Evolutionary conservation across 2,888 invertebrate species (phyloP).

Genomic region (Hirtodrosophila duncani): DNA sequence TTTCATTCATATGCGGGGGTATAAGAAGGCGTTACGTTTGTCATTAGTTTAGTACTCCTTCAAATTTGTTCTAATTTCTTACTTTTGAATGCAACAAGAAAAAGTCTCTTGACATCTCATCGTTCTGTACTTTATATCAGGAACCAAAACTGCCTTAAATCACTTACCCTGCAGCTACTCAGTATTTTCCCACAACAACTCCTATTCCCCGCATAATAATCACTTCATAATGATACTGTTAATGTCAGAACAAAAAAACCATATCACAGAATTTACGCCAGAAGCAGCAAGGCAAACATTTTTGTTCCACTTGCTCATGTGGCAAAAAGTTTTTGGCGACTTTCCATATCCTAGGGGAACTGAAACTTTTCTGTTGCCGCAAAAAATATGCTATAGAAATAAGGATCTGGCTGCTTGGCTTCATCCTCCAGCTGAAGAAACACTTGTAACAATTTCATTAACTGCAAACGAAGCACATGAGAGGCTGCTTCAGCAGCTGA

Average conservation of each 20-base stretch:
- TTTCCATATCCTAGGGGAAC: constrained; percentile 3
- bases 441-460: constrained; percentile 66
- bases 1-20: too few species aligned
- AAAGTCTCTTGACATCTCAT: too few species aligned
- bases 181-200: too few species aligned
- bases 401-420: constrained; percentile 15
- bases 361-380: too few species aligned
- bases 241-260: constrained; percentile 9
- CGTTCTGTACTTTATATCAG: too few species aligned
- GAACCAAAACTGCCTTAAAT: constrained; percentile 5
- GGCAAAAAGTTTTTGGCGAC: constrained; percentile 41
- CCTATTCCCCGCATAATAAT: constrained; percentile 18
- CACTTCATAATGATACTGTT: constrained; percentile 38
- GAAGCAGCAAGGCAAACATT: constrained; percentile 15
- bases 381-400: not conserved
- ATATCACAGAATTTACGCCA: constrained; percentile 3
- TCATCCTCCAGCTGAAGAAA: too few species aligned
- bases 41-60: too few species aligned
- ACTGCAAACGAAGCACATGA: constrained; percentile 57
- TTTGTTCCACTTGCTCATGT: constrained; percentile 26
- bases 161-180: constrained; percentile 22
- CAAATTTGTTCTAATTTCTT: too few species aligned
- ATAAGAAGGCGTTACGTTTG: too few species aligned
- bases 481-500: constrained; percentile 28
- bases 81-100: too few species aligned